A percentile compares a stretch with the other conserved stretches of the same genome.
These are phyloP conservation scores for Bagarius yarrelli DNA, from an alignment of 2,113 vertebrate genomes.

Conservation along the genomic window DNA sequence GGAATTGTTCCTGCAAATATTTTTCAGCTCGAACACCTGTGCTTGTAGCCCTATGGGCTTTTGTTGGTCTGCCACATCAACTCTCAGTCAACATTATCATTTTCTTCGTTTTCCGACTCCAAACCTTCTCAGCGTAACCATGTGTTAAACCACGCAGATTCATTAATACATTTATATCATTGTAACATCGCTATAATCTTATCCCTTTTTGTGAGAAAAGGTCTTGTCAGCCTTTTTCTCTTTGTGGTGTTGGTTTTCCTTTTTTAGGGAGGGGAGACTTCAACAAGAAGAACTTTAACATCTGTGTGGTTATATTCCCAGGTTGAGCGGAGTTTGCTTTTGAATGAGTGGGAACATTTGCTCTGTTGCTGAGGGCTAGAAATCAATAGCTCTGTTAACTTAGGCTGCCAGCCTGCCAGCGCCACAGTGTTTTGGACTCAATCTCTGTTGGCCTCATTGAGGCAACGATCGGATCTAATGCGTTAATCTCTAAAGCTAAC, in stretches of 20 bases:
- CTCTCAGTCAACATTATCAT: constrained; percentile 7
- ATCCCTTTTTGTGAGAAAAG: not conserved
- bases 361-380: constrained; percentile 29
- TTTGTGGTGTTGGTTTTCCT: too few relatives aligned
- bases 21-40: constrained; percentile 41
- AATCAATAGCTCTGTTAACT: constrained; percentile 65
- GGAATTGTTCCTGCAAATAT: constrained; percentile 27
- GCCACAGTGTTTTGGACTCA: constrained; percentile 45
- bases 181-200: not conserved
- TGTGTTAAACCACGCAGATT: not conserved
- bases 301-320: constrained; percentile 56
- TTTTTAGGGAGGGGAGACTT: not conserved
- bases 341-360: constrained; percentile 53
- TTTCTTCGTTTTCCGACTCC: not conserved
- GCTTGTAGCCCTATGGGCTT: constrained; percentile 30
- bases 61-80: constrained; percentile 19
- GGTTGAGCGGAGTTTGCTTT: constrained; percentile 58
- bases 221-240: not conserved
- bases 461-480: constrained; percentile 30
- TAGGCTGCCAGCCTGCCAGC: constrained; percentile 53
- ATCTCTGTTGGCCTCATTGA: constrained; percentile 20
- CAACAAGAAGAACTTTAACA: constrained; percentile 10
- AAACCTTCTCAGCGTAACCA: not conserved
- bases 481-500: constrained; percentile 31
- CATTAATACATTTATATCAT: not conserved